Percentiles rank a stretch among this genome's conserved stretches.
These are phyloP conservation scores for Andrena chrysosceles DNA, from an alignment of 2,888 invertebrate species.

Conservation along the genomic window DNA sequence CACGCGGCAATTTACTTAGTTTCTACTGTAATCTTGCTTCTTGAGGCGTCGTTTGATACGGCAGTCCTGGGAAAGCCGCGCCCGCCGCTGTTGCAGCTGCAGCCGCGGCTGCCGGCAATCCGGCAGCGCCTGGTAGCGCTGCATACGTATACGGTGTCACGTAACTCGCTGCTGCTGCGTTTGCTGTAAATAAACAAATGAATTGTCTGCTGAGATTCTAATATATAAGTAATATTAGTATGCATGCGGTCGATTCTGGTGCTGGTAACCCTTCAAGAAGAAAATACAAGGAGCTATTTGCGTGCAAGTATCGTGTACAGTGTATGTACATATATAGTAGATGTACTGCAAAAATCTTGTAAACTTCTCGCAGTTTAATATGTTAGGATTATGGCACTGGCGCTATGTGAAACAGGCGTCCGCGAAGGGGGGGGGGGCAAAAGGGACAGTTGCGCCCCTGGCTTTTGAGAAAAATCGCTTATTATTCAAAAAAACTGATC, in stretches of 20 bases:
- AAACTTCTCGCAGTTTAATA: no score
- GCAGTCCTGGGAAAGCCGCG: constrained; percentile 88
- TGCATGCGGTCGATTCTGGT: not conserved
- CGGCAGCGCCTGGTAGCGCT: constrained; percentile 89
- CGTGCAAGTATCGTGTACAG: no score
- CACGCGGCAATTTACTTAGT: not conserved
- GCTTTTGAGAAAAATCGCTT: no score
- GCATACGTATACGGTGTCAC: constrained; percentile 91
- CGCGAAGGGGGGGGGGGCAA: no score
- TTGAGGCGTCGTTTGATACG: constrained; percentile 89
- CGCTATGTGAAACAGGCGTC: no score
- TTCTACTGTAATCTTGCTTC: constrained; percentile 91
- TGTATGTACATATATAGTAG: no score
- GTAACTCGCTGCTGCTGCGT: constrained; percentile 89
- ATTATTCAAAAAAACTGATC: no score
- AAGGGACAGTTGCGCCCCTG: no score
- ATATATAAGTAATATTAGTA: no score
- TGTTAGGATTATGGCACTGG: no score
- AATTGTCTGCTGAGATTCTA: not conserved
- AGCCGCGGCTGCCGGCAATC: constrained; percentile 85
- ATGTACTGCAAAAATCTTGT: no score
- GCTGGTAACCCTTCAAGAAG: constrained; percentile 13
- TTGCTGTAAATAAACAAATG: constrained; percentile 73
- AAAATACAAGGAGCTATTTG: no score
- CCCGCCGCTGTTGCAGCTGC: constrained; percentile 85